Conservation (phyloP, 2,797 vertebrate genomes). For the Molossus molossus region DNA sequence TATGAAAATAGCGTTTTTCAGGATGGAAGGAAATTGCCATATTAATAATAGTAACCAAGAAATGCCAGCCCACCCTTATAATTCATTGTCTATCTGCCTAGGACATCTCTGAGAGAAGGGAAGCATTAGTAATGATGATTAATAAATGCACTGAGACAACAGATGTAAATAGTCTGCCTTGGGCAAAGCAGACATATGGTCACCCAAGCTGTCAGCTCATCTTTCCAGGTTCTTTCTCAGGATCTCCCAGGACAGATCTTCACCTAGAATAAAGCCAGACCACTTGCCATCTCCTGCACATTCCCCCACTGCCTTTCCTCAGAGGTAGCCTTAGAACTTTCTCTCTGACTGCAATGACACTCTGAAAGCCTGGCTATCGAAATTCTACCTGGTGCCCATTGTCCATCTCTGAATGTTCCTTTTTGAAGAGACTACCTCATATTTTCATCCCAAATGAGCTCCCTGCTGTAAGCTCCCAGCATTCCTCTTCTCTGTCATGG, state of each 20-base stretch:
- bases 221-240: neutral
- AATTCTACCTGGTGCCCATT: rapidly evolving
- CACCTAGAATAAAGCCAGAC: neutral
- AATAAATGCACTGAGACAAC: neutral
- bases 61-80: neutral
- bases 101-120: neutral
- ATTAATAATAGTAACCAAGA: neutral
- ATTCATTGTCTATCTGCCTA: neutral
- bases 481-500: rapidly evolving
- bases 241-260: neutral
- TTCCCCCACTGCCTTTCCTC: neutral
- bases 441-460: neutral
- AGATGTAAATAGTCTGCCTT: neutral
- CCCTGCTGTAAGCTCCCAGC: no score
- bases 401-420: neutral
- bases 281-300: neutral
- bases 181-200: neutral
- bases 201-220: no score
- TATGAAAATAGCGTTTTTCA: conserved; percentile 49
- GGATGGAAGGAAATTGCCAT: neutral
- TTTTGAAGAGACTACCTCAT: rapidly evolving
- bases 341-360: neutral
- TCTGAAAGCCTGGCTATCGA: neutral
- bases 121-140: neutral
- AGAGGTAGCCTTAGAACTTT: neutral